Percentiles rank a stretch among this genome's conserved stretches.
These are phyloP conservation scores for Hozukius guyotensis DNA, from an alignment of 2,797 vertebrate genomes.

Conservation along the genomic window DNA sequence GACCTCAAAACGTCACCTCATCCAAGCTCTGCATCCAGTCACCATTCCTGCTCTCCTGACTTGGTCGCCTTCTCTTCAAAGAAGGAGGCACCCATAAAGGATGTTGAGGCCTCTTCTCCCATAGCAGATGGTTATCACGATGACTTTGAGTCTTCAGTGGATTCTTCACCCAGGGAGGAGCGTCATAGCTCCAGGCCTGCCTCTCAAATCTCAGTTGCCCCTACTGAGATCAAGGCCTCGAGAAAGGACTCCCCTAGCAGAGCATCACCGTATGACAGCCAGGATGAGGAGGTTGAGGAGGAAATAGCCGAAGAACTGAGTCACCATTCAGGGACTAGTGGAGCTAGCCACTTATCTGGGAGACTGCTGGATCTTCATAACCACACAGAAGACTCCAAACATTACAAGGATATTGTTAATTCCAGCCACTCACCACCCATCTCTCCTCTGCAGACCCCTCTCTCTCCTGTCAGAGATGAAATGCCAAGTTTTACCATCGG, in stretches of 20 bases:
- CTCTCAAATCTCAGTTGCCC: constrained; percentile 51
- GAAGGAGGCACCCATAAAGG: constrained; percentile 69
- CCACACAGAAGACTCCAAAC: constrained; percentile 73
- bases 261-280: constrained; percentile 72
- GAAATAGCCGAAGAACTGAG: constrained; percentile 89
- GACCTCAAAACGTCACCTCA: constrained; percentile 60
- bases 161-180: constrained; percentile 68
- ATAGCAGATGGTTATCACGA: constrained; percentile 73
- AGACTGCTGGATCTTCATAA: constrained; percentile 82
- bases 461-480: constrained; percentile 70
- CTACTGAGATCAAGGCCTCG: constrained; percentile 31
- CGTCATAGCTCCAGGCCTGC: constrained; percentile 34
- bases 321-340: constrained; percentile 76
- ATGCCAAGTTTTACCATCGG: constrained; percentile 88
- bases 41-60: constrained; percentile 73
- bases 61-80: constrained; percentile 76
- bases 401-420: constrained; percentile 50
- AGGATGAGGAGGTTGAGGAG: constrained; percentile 78
- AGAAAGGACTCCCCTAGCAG: constrained; percentile 38
- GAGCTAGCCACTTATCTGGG: constrained; percentile 74
- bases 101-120: constrained; percentile 20
- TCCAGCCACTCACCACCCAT: constrained; percentile 55
- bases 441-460: constrained; percentile 46
- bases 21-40: constrained; percentile 60
- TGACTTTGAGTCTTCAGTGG: constrained; percentile 83